Evolutionary conservation across 2,113 vertebrate genomes (phyloP), one percentile per base, ranked within the genome.

Genomic region (Hemiscyllium ocellatum): DNA sequence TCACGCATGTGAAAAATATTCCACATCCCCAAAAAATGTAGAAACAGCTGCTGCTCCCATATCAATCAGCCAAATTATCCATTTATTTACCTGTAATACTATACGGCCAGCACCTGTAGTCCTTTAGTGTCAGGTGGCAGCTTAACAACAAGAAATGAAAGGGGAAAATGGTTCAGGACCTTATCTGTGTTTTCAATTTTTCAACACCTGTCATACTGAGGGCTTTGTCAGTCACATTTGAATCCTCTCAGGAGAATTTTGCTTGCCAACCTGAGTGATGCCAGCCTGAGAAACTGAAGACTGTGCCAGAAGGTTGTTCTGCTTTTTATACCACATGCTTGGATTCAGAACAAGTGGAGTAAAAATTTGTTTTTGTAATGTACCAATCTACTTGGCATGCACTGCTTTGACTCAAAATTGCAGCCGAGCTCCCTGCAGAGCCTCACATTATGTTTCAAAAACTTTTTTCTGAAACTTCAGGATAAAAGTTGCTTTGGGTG

Each of bases 211-310:
- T 98, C 98, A 98, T 98, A 98, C 97, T 98, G 98, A 98, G 97
- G 98, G 98, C 98, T 97, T 97, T 98, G 97, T 98, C 97, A 98
- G 97, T 97, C 98, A 97, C 97, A 98, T 98, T 98, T 98, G 98
- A 98, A 98, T 98, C 97, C 98, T 97, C 98, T 97, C 98, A 98
- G 97, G 98, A 98, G 98, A 98, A 97, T 97, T 98, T 97, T 98
- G 97, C 97, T 98, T 98, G 98, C 98, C 98, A 98, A 98, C 98
- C 98, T 98, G 98, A 98, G 98, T 98, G 97, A 97, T 98, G 98
- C 97, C 98, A 98, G 98, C 97, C 98, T 98, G 98, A 98, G 97
- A 98, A 98, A 97, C 98, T 98, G 98, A 98, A 98, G 97, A 98
- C 98, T 98, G 98, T 98, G 98, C 98, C 97, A 98, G 97, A 97